phyloP scores from a whole-genome alignment of 1,140 invertebrate species.

The Drosophila prosaltans region DNA sequence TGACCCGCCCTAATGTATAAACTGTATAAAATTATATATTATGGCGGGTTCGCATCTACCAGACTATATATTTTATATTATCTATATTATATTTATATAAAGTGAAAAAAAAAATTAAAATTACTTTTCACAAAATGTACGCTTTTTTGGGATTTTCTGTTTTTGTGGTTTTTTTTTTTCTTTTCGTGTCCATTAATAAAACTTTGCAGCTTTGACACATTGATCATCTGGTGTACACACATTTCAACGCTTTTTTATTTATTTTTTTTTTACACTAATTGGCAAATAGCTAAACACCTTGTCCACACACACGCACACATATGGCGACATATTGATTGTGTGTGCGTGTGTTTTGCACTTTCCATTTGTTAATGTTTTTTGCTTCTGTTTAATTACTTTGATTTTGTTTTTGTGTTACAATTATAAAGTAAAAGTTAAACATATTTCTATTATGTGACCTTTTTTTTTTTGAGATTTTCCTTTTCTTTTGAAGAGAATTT shows the following conservation, averaged over 20 bases:
- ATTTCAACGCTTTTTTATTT: background rate
- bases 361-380: background rate
- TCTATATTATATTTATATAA: too few relatives aligned
- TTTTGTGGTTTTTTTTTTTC: background rate
- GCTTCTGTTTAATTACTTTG: background rate
- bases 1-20: too few relatives aligned
- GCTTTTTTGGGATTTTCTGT: background rate
- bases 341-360: background rate
- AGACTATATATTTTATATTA: too few relatives aligned
- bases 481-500: constrained; percentile 5
- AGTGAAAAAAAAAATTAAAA: too few relatives aligned
- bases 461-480: background rate
- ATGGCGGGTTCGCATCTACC: too few relatives aligned
- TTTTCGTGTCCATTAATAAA: background rate
- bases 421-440: background rate
- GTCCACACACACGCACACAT: constrained; percentile 1
- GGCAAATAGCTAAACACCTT: constrained; percentile 3
- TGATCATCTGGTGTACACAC: background rate
- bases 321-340: background rate
- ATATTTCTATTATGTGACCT: too few relatives aligned
- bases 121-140: too few relatives aligned
- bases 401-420: background rate
- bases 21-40: too few relatives aligned
- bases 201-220: background rate
- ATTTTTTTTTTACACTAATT: background rate